Evolutionary conservation across 2,797 vertebrate genomes (phyloP).

Genomic region (Nothura maculosa): DNA sequence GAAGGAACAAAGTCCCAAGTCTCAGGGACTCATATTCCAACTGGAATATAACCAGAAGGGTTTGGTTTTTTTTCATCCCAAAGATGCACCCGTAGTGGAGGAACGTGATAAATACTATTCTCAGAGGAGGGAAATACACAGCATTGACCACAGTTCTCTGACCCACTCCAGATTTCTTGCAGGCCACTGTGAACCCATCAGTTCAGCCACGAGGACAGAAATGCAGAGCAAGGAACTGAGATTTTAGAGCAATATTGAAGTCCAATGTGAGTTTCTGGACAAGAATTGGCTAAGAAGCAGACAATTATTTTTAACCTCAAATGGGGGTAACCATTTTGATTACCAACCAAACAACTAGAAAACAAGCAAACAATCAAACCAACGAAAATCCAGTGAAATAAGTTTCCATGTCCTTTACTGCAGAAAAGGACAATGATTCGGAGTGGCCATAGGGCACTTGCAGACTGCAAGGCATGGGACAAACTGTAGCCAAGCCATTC

Average conservation of each 20-base stretch:
- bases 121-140: neutral
- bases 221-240: neutral
- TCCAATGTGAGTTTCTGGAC: neutral
- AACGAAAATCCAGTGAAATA: neutral
- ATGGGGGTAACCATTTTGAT: neutral
- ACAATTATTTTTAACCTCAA: neutral
- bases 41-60: slow-evolving; percentile 21
- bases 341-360: neutral
- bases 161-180: neutral
- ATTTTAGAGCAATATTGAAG: neutral
- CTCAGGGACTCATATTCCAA: neutral
- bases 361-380: neutral
- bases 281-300: neutral
- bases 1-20: slow-evolving; percentile 5
- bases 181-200: neutral
- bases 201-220: neutral
- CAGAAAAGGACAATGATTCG: neutral
- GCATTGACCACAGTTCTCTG: neutral
- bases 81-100: neutral
- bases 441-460: neutral
- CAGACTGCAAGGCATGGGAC: neutral
- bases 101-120: neutral
- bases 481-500: neutral
- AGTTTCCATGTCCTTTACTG: neutral
- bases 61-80: neutral